Base-by-base conservation (phyloP, 64 coral and sea anemone genomes). In the Exaiptasia diaphana region DNA sequence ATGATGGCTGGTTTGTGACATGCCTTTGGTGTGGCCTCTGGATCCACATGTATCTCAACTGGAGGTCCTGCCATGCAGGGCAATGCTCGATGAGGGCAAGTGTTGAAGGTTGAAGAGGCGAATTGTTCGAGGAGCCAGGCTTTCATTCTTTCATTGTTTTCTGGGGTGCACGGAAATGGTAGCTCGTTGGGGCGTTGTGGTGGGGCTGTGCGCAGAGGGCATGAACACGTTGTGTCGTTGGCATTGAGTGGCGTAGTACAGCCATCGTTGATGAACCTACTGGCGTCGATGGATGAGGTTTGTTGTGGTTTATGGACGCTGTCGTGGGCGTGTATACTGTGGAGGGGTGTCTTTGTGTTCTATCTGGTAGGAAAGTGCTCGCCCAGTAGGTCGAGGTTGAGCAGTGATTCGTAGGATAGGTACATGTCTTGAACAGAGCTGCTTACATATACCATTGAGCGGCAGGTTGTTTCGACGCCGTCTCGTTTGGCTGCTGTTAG, bases 11-110 rank as follows among this genome's bases (percentile, higher is more conserved):
- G 78, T 9, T 53, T 90, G 54, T 90, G 87, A 27, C 67, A 82
- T 45, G 87, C 78, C 57, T 83, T 82, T 3, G 75, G 85, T 68
- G 85, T 55, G 24, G 85, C 62, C 8, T 23, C 15, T 5, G 62
- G 74, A 32, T 90, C 68, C 4, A 90, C 55, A 35, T 83, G 87
- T 3, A 82, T 90, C 68, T 90, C 68, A 27, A 82, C 22, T 18
- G 69, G 78, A 38, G 79, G 87, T 2, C 87, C 87, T 13, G 75
- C 71, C 69, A 83, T 90, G 10, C 69, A 75, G 9, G 56, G 79
- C 26, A 90, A 77, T 11, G 72, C 58, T 21, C 24, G 34, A 41
- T 88, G 76, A 11, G 86, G 76, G 46, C 86, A 88, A 3, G 69
- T 75, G 43, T 90, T 90, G 32, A 90, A 83, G 0, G 79, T 90